phyloP scores from a whole-genome alignment of 2,113 vertebrate species.

The Silurus asotus region DNA sequence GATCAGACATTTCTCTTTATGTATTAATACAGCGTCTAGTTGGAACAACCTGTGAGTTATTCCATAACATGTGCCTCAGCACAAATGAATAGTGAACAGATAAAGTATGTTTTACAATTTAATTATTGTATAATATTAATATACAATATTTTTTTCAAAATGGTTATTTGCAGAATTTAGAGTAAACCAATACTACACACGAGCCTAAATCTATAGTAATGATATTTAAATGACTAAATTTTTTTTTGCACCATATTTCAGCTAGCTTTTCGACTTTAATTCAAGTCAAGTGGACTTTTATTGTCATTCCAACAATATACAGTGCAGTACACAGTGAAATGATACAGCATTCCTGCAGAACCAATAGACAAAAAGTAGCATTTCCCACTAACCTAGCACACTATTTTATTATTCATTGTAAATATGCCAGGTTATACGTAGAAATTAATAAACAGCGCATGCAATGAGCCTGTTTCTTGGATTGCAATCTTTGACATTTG shows the following conservation, averaged over 20 bases:
- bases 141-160: not conserved
- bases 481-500: not conserved
- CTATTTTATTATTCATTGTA: not conserved
- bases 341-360: too few species aligned
- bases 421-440: not conserved
- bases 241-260: not conserved
- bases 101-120: not conserved
- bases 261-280: not conserved
- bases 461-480: not conserved
- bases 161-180: not conserved
- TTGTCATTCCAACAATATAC: too few species aligned
- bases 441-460: not conserved
- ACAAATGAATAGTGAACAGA: not conserved
- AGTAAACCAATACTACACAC: not conserved
- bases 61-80: not conserved
- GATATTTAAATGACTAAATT: not conserved
- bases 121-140: too few species aligned
- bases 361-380: too few species aligned
- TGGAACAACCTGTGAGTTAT: not conserved
- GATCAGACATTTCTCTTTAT: not conserved
- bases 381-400: not conserved
- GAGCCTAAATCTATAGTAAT: not conserved
- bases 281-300: too few species aligned
- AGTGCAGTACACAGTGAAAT: too few species aligned
- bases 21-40: not conserved